Base-by-base conservation (phyloP, 2,888 invertebrate species). In the Yponomeuta plumbellus region DNA sequence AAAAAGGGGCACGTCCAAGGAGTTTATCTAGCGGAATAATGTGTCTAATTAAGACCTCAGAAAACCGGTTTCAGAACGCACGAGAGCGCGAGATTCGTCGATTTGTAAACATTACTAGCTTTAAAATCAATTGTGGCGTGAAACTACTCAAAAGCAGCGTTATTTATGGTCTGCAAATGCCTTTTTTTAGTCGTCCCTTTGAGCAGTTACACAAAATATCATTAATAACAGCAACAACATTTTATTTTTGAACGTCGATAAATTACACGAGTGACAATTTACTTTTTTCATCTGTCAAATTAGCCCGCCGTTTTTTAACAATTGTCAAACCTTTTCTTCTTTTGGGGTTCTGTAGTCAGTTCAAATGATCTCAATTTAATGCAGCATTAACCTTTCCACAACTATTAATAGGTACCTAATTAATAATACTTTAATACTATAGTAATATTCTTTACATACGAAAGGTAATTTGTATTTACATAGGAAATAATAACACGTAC, bases 231-330 rank as follows among this genome's bases (percentile, higher is more conserved):
- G 21, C 52, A 21, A 40, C 52, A 17, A 71, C 78, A 77, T 78
- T 76, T 80, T 79, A 78, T 78, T 81, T 81, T 80, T 84, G 79
- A 86, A 88, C 86, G 86, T 85, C 87, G 74, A 90, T 89, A 89
- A 88, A 90, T 89, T 87, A 88, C 77, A 72, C 74, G 79, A 85
- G 73, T 75, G 79, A 85, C 87, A 88, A 88, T 87, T 84, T 87
- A 88, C 88, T 83, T 85, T 86, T 86, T 86, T 84, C 79, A 34
- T 85, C 86, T 85, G 87, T 88, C 89, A 88, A 87, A 89, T 90
- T 88, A 88, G 86, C 76, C 83, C 77, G 84, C 85, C 87, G 85
- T 88, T 80, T 79, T 70, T 81, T 75, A 78, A 75, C 78, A 76
- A 84, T 82, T 81, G 85, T 84, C 80, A 76, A 77, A 77, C 71